Base-by-base conservation (phyloP, 2,113 vertebrate species). In the Microcebus tavaratra region DNA sequence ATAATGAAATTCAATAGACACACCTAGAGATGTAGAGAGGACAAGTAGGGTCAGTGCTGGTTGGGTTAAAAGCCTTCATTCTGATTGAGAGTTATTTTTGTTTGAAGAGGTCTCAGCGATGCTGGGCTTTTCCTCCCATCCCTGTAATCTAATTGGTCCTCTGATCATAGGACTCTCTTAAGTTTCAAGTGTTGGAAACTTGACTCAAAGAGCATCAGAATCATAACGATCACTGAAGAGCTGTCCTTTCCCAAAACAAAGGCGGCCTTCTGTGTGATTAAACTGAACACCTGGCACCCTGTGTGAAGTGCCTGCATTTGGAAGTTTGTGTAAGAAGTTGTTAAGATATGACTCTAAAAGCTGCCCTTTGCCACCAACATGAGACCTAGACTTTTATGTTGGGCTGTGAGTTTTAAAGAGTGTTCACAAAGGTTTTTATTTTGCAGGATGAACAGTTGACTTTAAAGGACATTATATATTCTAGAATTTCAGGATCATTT, bases 101-200 rank as follows among this genome's bases (percentile, higher is more conserved):
- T 92, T 90, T 75, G 36, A 27, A 50, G 42, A 76, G 45, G 18
- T 59, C 78, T 83, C 27, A 17, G 25, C 2, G 29, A 88, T 50
- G 12, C 27, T 50, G 18, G n/a, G 36, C n/a, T 87, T 91, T 84
- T 45, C 55, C n/a, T 72, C 17, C 14, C 55, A 39, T 67, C 8
- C 45, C 36, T 88, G 27, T 17, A 73, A 81, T 80, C 55, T 45
- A 78, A 50, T 83, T 68, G 6, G 6, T 72, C 20, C 59, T 95
- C 10, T 81, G 50, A 55, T 39, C 14, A 34, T 2, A 84, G 55
- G 39, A 63, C 23, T 93, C 23, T 91, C 42, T 86, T 86, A 59
- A 78, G 50, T 23, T 94, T 5, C 53, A 96, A 82, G 36, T 67
- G 15, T 84, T 88, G 95, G 65, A 93, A 85, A 96, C 20, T 61